Percentiles rank a stretch among this genome's conserved stretches.
Evolutionary conservation across 2,797 vertebrate genomes (phyloP).

Genomic region (Acomys russatus): DNA sequence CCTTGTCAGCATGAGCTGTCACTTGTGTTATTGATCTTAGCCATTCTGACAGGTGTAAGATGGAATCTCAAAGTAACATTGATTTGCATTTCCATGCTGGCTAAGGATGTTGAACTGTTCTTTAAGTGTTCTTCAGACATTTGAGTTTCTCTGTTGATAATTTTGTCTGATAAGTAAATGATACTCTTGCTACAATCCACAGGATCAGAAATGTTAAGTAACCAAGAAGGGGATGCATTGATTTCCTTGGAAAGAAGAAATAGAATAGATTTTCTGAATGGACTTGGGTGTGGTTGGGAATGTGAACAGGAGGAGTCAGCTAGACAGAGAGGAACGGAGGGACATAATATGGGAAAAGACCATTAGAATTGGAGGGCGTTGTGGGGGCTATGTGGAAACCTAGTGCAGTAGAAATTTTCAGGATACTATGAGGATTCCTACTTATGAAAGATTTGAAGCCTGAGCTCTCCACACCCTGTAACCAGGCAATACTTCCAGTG

Average conservation of each 20-base stretch:
- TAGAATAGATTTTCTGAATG: not conserved
- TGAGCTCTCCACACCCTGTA: not conserved
- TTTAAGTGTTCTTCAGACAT: not conserved
- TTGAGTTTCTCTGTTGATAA: not conserved
- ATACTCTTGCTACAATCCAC: not conserved
- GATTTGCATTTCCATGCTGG: not conserved
- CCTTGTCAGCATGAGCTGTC: not conserved
- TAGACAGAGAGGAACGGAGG: not conserved
- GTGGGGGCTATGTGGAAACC: not conserved
- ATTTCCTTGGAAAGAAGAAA: not conserved
- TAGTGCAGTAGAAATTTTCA: not conserved
- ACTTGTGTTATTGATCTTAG: not conserved
- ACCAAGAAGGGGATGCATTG: not conserved
- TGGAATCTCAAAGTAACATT: not conserved
- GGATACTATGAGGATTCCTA: not conserved
- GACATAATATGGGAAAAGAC: not conserved
- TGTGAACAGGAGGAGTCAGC: not conserved
- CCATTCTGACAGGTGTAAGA: not conserved
- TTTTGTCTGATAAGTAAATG: not conserved
- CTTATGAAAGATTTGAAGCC: not conserved
- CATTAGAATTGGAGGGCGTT: not conserved
- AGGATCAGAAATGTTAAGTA: not conserved
- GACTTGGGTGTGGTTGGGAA: not conserved
- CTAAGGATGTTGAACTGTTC: not conserved
- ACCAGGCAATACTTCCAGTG: not conserved